Percentiles rank a stretch among this genome's conserved stretches.
Conservation (phyloP, 2,797 vertebrate species). For the Scolopax bukidnonensis region DNA sequence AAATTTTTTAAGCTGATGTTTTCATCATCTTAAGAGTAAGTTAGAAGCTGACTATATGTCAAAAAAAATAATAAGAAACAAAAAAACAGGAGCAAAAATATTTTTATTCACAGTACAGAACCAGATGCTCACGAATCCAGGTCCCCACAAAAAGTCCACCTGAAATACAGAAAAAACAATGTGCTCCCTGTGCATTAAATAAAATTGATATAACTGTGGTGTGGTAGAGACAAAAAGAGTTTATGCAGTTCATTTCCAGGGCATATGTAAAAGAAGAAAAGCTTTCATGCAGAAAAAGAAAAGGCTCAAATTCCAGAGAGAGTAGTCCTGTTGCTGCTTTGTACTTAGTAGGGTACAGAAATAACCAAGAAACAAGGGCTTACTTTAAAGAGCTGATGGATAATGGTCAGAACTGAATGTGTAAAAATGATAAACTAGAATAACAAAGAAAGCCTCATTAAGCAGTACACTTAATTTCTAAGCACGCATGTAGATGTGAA, state of each 20-base stretch:
- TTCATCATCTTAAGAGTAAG: neutral
- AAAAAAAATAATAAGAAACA: neutral
- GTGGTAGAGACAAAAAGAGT: neutral
- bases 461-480: neutral
- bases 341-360: neutral
- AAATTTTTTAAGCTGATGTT: neutral
- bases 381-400: neutral
- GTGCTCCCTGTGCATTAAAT: neutral
- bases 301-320: neutral
- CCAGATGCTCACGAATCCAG: neutral
- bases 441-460: neutral
- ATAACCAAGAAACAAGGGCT: neutral
- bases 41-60: neutral
- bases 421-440: neutral
- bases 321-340: neutral
- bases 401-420: neutral
- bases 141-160: neutral
- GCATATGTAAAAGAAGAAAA: neutral
- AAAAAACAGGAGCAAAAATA: neutral
- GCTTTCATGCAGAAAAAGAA: neutral
- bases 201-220: neutral
- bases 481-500: neutral
- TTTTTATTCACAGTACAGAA: neutral
- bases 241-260: neutral
- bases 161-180: neutral